Base-by-base conservation (phyloP, 2,888 invertebrate species). In the Gortyna flavago region DNA sequence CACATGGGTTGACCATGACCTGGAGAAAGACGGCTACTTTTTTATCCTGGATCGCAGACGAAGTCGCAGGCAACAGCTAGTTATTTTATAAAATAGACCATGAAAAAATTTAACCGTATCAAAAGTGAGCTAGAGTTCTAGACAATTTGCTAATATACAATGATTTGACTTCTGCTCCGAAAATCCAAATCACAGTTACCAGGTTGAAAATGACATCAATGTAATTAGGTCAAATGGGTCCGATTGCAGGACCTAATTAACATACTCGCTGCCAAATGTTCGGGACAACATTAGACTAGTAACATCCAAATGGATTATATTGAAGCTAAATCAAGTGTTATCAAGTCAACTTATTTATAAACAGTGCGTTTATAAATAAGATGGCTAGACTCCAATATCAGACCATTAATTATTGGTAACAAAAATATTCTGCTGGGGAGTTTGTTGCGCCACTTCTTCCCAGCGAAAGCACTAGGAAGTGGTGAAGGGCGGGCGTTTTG, bases 211-310 rank as follows among this genome's bases (percentile, higher is more conserved):
- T 64, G 6, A 51, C 44, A 69, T 68, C 25, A 70, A 67, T n/a
- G 48, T 75, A 72, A 79, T 75, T 68, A 73, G 68, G 77, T 75
- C 67, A 79, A 75, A 85, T 74, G n/a, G 51, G 61, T 61, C 57
- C 35, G 13, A 54, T 66, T 79, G 69, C 51, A 62, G 66, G 29
- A 78, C 32, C 21, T 78, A 71, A 62, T 78, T 76, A 75, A 74
- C 73, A 82, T 74, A 74, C 72, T 82, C 21, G 48, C 51, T 29
- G 21, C 21, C 32, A 62, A 81, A 74, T 69, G 67, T 61, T 78
- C 57, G 61, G 54, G 9, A 32, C 16, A 69, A 66, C 48, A 77
- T 72, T 62, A 62, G 21, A 35, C 59, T 64, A 9, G 51, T 44
- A 25, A 65, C 35, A 65, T 61, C 16, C 21, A 64, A 48, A 80